Conservation (phyloP, 2,797 vertebrate genomes). For the Podarcis lilfordi region DNA sequence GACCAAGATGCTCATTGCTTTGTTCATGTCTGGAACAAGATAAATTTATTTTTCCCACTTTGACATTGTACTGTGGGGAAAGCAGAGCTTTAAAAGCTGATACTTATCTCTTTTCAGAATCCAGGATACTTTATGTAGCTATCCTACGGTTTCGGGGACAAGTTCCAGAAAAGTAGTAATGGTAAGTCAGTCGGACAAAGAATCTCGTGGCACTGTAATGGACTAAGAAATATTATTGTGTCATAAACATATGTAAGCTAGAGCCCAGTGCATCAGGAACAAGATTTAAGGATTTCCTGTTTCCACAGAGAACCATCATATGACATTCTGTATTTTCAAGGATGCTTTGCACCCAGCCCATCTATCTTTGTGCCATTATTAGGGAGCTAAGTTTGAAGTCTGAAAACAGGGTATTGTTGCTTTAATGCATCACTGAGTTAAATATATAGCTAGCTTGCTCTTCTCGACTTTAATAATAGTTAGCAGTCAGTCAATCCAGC, state of each 20-base stretch:
- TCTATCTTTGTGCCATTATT: neutral
- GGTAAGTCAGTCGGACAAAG: neutral
- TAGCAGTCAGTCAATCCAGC: conserved; percentile 4
- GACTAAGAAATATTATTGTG: neutral
- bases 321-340: neutral
- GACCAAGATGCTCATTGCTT: conserved; percentile 34
- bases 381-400: neutral
- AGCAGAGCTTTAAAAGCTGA: conserved; percentile 7
- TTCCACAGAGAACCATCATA: neutral
- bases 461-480: conserved; percentile 13
- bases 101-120: neutral
- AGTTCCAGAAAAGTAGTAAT: neutral
- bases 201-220: neutral
- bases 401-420: neutral
- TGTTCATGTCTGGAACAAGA: conserved; percentile 17
- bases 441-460: neutral
- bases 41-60: neutral
- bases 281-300: neutral
- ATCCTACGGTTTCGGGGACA: neutral
- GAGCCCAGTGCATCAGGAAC: neutral
- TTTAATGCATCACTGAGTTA: neutral
- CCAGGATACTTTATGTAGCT: neutral
- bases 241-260: neutral
- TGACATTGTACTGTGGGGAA: conserved; percentile 33
- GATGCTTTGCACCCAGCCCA: neutral